Evolutionary conservation across 2,113 vertebrate genomes (phyloP), one percentile per base, ranked within the genome.

Genomic region (Cathartes aura): DNA sequence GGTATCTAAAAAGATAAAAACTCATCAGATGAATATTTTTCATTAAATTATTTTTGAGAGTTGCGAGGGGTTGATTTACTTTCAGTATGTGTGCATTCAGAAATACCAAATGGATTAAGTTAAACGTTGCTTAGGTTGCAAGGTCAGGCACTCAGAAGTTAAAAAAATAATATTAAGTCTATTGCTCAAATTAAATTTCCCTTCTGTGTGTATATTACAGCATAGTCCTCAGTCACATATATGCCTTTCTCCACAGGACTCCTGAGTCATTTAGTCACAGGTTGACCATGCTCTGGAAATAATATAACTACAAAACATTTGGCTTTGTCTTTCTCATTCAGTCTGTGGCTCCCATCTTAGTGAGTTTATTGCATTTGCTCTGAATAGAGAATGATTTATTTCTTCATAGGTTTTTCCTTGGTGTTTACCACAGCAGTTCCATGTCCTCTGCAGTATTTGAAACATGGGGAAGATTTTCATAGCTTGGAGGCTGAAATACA

Each of bases 401-500:
- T 72, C 27, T 90, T 92, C 43, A 52, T 29, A 74, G 11, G 14
- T 40, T 96, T 82, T 82, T 60, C 26, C 29, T 82, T 91, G 64
- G 21, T 84, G 60, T 89, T 92, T 82, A 82, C 52, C 81, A 75
- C 56, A 76, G 40, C 56, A 92, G 16, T 60, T 75, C 70, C 84
- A 56, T 48, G 36, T 64, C 52, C 80, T 92, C 53, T 84, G 58
- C 50, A 85, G 17, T 21, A 76, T 80, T 80, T 91, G 85, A 92
- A 97, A 93, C 70, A 94, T 6, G 23, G 30, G 56, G 68, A 84
- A 89, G 70, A 75, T 89, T 93, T 96, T 91, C 50, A 34, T 72
- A 62, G 89, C 84, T 73, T n/a, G 62, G 62, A 96, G 93, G 74
- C 82, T 88, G 52, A 93, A 96, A 87, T 22, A 53, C 24, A 93